These are phyloP conservation scores for Phrynocephalus guinanensis DNA, from an alignment of 2,797 vertebrate species.

Conservation along the genomic window DNA sequence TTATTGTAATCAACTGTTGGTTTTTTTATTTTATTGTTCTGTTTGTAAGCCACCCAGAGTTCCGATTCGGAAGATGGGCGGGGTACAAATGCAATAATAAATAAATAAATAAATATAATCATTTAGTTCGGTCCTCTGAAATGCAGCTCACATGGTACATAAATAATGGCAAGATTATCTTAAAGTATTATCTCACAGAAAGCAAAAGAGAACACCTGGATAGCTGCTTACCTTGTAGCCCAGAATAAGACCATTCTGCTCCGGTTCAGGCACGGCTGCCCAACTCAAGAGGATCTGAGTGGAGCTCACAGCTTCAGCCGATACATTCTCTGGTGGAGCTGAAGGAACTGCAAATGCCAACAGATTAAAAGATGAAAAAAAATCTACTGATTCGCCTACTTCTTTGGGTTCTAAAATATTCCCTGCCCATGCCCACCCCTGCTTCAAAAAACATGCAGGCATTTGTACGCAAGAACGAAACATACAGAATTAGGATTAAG, in stretches of 20 bases:
- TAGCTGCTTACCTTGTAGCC: conserved; percentile 89
- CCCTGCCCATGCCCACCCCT: background rate
- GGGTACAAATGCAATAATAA: too few species aligned
- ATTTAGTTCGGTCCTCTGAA: background rate
- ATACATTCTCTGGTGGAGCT: conserved; percentile 88
- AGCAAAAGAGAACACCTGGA: background rate
- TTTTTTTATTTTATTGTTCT: too few species aligned
- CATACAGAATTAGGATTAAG: too few species aligned
- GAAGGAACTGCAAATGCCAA: conserved; percentile 85
- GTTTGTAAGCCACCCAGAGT: too few species aligned
- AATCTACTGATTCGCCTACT: background rate
- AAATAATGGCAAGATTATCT: background rate
- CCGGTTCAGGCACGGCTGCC: conserved; percentile 83
- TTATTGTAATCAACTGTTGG: too few species aligned
- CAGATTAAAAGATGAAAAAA: conserved; percentile 16
- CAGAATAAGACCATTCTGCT: conserved; percentile 91
- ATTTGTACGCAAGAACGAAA: too few species aligned
- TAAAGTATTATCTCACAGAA: background rate
- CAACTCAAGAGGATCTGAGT: conserved; percentile 91
- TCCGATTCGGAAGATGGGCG: too few species aligned
- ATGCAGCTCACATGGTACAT: too few species aligned
- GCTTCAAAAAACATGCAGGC: too few species aligned
- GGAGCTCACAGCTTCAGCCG: conserved; percentile 90
- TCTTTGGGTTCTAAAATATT: background rate
- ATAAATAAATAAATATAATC: too few species aligned